phyloP scores from a whole-genome alignment of 2,888 invertebrate species.

The Blastobasis lacticolella region DNA sequence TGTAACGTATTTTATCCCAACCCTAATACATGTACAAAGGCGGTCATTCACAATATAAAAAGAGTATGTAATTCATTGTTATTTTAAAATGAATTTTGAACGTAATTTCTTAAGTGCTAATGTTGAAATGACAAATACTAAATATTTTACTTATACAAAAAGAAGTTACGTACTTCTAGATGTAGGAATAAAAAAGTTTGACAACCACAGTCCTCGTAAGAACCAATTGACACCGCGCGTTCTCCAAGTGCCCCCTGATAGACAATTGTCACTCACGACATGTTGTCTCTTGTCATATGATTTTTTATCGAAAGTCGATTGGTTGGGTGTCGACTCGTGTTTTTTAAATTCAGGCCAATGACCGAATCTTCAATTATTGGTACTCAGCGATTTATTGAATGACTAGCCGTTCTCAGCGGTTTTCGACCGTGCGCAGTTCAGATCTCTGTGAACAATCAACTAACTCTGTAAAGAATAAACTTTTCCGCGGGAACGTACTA shows the following conservation, averaged over 20 bases:
- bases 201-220: slow-evolving; percentile 20
- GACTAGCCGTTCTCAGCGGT: not conserved
- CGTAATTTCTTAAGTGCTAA: not conserved
- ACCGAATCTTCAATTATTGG: not conserved
- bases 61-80: too few species aligned
- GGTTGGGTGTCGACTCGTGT: not conserved
- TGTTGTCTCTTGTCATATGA: slow-evolving; percentile 12
- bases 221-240: slow-evolving; percentile 40
- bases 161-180: too few species aligned
- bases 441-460: too few species aligned
- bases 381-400: not conserved
- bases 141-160: too few species aligned
- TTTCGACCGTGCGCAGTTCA: too few species aligned
- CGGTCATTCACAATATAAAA: too few species aligned
- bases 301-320: slow-evolving; percentile 7
- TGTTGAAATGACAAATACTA: not conserved
- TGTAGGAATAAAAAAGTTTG: slow-evolving; percentile 19
- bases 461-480: too few species aligned
- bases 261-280: slow-evolving; percentile 35
- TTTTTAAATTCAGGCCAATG: not conserved
- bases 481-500: too few species aligned
- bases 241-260: slow-evolving; percentile 26
- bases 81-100: too few species aligned
- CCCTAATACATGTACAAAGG: too few species aligned
- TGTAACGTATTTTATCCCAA: too few species aligned